Percentiles rank a stretch among this genome's conserved stretches.
phyloP scores from a whole-genome alignment of 2,797 vertebrate genomes.

The Gymnoscopelus microlampas region DNA sequence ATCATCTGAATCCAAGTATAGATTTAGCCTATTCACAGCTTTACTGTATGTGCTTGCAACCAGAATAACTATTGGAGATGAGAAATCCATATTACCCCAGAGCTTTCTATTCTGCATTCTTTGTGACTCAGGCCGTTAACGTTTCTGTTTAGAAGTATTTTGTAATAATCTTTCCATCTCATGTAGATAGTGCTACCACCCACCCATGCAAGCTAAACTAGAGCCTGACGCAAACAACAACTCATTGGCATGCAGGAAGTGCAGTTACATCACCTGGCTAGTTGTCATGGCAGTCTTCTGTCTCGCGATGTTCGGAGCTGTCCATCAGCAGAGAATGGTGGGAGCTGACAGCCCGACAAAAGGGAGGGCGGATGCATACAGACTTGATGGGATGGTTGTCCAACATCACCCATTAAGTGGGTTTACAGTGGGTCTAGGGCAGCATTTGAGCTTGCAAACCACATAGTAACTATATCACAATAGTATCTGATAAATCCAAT shows the following conservation, averaged over 20 bases:
- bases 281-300: conserved; percentile 61
- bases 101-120: conserved; percentile 19
- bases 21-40: not conserved
- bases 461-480: no score
- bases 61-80: not conserved
- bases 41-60: not conserved
- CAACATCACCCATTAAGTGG: not conserved
- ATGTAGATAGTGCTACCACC: conserved; percentile 19
- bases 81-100: not conserved
- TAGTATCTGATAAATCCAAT: no score
- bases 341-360: conserved; percentile 44
- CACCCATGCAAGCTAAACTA: not conserved
- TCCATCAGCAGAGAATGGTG: conserved; percentile 53
- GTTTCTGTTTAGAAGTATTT: not conserved
- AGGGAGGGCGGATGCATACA: not conserved
- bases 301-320: conserved; percentile 45
- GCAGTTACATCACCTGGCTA: conserved; percentile 40
- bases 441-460: no score
- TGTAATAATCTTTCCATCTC: not conserved
- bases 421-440: no score
- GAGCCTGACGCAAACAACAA: conserved; percentile 6
- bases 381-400: conserved; percentile 30
- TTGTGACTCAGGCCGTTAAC: conserved; percentile 26
- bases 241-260: conserved; percentile 37
- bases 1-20: not conserved